A percentile compares a stretch with the other conserved stretches of the same genome.
Conservation (phyloP, 1,140 invertebrate genomes). For the Calycopis cecrops region DNA sequence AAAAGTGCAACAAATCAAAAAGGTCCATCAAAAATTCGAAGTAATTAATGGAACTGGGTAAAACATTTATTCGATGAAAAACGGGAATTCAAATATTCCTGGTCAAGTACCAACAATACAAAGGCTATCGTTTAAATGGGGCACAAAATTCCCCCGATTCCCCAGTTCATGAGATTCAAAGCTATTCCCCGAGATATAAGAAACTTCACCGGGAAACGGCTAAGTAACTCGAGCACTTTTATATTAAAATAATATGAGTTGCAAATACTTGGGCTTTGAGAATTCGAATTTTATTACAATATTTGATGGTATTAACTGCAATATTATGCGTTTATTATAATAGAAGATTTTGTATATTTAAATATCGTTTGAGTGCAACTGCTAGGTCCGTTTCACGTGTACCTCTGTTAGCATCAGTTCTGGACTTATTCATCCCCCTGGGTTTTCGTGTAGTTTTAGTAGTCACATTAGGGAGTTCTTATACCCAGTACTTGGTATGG, state of each 20-base stretch:
- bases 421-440: no score
- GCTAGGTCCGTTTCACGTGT: no score
- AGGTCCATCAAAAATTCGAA: neutral
- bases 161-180: conserved; percentile 2
- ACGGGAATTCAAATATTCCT: neutral
- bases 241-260: conserved; percentile 8
- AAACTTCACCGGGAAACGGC: conserved; percentile 4
- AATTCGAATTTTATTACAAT: conserved; percentile 1
- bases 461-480: no score
- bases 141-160: conserved; percentile 39
- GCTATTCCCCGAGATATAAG: neutral
- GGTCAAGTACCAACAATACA: conserved; percentile 2
- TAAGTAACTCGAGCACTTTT: conserved; percentile 5
- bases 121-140: conserved; percentile 34
- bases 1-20: neutral
- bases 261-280: neutral
- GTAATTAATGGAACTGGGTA: conserved; percentile 2
- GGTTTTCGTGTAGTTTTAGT: no score
- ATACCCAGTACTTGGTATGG: no score
- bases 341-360: no score
- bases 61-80: conserved; percentile 8
- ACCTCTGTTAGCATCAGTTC: no score
- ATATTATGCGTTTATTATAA: no score
- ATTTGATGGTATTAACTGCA: no score
- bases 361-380: no score